Evolutionary conservation across 1,140 invertebrate genomes (phyloP).

Genomic region (Ephestia elutella): DNA sequence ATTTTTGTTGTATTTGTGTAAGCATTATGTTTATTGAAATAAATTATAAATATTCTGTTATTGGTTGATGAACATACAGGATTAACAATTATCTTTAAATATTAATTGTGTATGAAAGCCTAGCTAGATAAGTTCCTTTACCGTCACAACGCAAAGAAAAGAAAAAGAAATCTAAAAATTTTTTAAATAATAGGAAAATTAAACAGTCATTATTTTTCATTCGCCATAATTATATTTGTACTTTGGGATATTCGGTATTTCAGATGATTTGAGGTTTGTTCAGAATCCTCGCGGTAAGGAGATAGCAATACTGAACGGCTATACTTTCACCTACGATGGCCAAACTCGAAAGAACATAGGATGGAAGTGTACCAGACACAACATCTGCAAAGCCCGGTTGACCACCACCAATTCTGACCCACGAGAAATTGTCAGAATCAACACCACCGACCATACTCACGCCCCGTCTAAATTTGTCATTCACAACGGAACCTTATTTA

Average conservation of each 20-base stretch:
- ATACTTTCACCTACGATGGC: conserved; percentile 24
- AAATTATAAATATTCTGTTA: no score
- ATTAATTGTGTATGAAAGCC: no score
- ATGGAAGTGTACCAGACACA: conserved; percentile 29
- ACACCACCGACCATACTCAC: conserved; percentile 20
- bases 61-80: no score
- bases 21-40: no score
- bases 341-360: conserved; percentile 14
- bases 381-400: conserved; percentile 26
- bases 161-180: no score
- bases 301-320: conserved; percentile 24
- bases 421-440: conserved; percentile 10
- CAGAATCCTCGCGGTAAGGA: conserved; percentile 22
- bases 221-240: no score
- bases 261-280: conserved; percentile 22
- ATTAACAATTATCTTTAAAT: no score
- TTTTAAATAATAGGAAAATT: no score
- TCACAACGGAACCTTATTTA: conserved; percentile 25
- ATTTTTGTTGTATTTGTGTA: no score
- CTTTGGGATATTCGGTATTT: background rate
- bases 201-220: no score
- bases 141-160: no score
- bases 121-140: no score
- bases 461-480: conserved; percentile 17
- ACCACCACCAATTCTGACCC: conserved; percentile 12